Percentiles rank a stretch among this genome's conserved stretches.
Conservation (phyloP, 2,797 vertebrate genomes). For the Syndactyla subalaris region DNA sequence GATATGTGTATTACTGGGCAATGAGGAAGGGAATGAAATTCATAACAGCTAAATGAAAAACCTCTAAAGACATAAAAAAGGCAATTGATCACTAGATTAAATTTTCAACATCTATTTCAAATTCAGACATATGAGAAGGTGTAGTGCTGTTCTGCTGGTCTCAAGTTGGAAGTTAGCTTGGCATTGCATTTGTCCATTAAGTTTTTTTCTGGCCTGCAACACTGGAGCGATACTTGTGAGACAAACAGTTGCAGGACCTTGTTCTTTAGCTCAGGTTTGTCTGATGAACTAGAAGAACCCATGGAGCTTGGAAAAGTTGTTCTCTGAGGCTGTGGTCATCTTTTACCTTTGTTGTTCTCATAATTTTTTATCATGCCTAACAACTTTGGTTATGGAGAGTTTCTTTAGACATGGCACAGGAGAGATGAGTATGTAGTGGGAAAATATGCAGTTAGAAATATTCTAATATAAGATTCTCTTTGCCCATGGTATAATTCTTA, state of each 20-base stretch:
- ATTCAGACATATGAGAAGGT: background rate
- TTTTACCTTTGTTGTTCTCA: background rate
- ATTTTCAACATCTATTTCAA: background rate
- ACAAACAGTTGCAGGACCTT: background rate
- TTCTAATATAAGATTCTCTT: background rate
- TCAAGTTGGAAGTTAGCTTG: background rate
- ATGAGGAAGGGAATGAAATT: background rate
- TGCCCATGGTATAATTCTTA: background rate
- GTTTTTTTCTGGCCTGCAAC: background rate
- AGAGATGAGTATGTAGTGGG: background rate
- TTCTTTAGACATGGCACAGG: background rate
- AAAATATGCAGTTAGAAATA: background rate
- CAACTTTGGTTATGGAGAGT: background rate
- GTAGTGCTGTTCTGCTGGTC: background rate
- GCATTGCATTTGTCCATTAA: background rate
- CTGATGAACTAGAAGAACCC: background rate
- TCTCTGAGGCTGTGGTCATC: background rate
- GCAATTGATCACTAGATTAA: background rate
- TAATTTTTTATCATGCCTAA: background rate
- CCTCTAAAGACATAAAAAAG: background rate
- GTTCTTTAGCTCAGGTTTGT: background rate
- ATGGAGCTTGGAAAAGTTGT: background rate
- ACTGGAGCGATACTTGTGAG: background rate
- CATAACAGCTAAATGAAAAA: background rate
- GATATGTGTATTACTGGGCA: background rate